phyloP scores from a whole-genome alignment of 2,888 invertebrate genomes.

The Drosophila recens region DNA sequence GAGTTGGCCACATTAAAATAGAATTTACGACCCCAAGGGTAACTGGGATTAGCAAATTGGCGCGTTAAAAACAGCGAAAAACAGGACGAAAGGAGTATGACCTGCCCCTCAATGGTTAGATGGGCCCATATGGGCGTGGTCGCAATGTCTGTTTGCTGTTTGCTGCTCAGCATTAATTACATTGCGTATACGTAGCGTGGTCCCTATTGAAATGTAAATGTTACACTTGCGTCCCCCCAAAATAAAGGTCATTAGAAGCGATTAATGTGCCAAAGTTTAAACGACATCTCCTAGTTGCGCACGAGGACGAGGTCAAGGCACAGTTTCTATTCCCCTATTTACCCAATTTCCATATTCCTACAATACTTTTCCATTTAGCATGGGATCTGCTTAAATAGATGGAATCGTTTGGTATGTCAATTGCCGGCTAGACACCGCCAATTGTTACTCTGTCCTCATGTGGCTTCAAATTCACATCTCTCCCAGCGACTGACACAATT shows the following conservation, averaged over 20 bases:
- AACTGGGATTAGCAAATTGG: conserved; percentile 74
- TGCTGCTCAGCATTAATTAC: conserved; percentile 44
- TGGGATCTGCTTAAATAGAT: conserved; percentile 8
- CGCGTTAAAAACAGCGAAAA: conserved; percentile 53
- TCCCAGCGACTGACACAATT: conserved; percentile 61
- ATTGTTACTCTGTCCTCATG: conserved; percentile 37
- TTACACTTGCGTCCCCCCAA: conserved; percentile 59
- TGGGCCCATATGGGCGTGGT: conserved; percentile 63
- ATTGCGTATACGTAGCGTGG: conserved; percentile 48
- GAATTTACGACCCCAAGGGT: conserved; percentile 72
- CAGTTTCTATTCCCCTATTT: conserved; percentile 12
- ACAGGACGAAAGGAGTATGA: conserved; percentile 37
- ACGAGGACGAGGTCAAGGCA: conserved; percentile 50
- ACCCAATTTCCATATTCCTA: background rate
- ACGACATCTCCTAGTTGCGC: no score
- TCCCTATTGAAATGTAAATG: conserved; percentile 65
- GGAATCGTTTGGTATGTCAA: conserved; percentile 40
- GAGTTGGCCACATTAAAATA: conserved; percentile 72
- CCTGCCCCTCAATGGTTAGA: no score
- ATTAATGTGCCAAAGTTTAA: conserved; percentile 59
- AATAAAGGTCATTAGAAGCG: conserved; percentile 60
- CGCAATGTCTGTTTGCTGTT: conserved; percentile 7
- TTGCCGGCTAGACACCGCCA: conserved; percentile 65
- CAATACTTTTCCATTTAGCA: background rate
- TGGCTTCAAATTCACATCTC: conserved; percentile 22